Evolutionary conservation across 2,113 vertebrate species (phyloP).

Genomic region (Apodemus speciosus): DNA sequence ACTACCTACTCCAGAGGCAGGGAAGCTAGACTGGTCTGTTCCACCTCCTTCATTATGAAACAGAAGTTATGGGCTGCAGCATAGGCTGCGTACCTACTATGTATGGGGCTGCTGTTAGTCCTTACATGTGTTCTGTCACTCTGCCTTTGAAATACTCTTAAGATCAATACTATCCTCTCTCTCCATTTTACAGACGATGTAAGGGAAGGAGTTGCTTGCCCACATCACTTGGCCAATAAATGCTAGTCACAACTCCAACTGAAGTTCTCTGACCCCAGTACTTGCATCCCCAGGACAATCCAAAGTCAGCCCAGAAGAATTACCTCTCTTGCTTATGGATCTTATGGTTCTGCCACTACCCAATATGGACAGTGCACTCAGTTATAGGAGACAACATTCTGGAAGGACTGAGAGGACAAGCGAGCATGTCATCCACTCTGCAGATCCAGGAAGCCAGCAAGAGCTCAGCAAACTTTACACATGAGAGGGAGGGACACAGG

Average conservation of each 20-base stretch:
- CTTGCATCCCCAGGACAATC: background rate
- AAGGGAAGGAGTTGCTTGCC: background rate
- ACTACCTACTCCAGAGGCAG: background rate
- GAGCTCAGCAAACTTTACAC: fast-evolving
- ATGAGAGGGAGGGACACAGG: background rate
- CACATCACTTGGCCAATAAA: background rate
- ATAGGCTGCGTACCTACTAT: fast-evolving
- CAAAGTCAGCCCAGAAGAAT: background rate
- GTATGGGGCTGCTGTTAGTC: fast-evolving
- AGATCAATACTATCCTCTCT: background rate
- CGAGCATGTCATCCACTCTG: fast-evolving
- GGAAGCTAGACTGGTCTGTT: background rate
- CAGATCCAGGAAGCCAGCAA: background rate
- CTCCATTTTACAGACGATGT: background rate
- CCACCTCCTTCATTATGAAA: background rate
- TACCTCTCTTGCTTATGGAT: background rate
- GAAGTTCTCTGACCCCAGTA: background rate
- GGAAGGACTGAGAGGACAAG: background rate
- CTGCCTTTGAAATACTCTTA: background rate
- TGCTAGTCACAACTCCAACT: background rate
- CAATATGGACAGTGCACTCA: background rate
- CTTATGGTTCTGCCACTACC: background rate
- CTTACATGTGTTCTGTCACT: too few relatives aligned
- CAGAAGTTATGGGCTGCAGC: background rate
- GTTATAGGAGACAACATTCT: background rate